Conservation (phyloP, 2,797 vertebrate genomes). For the Pyrocephalus nanus region DNA sequence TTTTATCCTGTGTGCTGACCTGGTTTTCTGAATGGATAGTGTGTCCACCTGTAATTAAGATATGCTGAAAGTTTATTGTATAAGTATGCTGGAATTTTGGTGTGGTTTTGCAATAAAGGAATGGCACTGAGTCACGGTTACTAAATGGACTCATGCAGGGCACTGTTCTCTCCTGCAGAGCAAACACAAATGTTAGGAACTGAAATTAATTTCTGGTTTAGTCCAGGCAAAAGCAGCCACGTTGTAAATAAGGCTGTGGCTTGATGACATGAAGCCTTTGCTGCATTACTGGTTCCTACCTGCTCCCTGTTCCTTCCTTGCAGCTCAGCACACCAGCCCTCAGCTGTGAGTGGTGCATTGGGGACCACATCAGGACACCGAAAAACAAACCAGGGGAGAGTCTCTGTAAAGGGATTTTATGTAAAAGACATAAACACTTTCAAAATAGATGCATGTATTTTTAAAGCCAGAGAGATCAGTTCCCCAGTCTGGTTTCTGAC, state of each 20-base stretch:
- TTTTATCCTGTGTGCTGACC: not conserved
- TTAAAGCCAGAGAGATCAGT: not conserved
- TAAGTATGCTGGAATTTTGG: slow-evolving; percentile 58
- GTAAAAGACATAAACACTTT: not conserved
- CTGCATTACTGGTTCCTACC: slow-evolving; percentile 48
- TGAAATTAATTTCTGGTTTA: slow-evolving; percentile 3
- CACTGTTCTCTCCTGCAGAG: slow-evolving; percentile 7
- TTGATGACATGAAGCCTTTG: slow-evolving; percentile 2
- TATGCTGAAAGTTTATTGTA: slow-evolving; percentile 59
- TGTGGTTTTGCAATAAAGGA: slow-evolving; percentile 53
- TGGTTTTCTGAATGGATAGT: slow-evolving; percentile 34
- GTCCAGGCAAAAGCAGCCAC: not conserved
- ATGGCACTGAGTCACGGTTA: slow-evolving; percentile 30
- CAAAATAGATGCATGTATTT: not conserved
- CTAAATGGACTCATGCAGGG: not conserved
- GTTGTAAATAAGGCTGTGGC: slow-evolving; percentile 21
- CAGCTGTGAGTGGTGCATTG: not conserved
- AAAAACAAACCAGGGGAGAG: not conserved
- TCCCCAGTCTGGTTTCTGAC: not conserved
- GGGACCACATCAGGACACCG: not conserved
- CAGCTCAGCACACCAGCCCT: not conserved
- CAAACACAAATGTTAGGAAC: not conserved
- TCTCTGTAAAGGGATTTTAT: not conserved
- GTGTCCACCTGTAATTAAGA: slow-evolving; percentile 7
- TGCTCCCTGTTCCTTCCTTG: not conserved